phyloP scores from a whole-genome alignment of 2,888 invertebrate species.

The Doris montereyensis region DNA sequence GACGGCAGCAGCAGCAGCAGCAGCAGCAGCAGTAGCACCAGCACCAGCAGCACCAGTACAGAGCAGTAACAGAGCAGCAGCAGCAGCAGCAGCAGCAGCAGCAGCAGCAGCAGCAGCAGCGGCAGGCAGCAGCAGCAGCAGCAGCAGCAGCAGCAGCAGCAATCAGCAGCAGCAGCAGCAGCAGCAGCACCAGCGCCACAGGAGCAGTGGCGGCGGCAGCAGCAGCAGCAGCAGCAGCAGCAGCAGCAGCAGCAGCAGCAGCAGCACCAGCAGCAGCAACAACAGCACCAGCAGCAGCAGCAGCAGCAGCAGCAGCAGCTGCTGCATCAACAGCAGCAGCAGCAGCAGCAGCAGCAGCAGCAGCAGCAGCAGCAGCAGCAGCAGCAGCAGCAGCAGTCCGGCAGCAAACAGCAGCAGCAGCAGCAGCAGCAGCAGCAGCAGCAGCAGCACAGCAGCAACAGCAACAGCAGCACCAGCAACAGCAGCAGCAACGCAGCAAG shows the following conservation, averaged over 20 bases:
- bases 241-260: background rate
- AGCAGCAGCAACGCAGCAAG: no score
- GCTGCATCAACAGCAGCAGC: background rate
- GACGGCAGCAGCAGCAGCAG: no score
- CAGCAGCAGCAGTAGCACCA: no score
- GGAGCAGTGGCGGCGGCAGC: background rate
- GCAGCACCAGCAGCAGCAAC: background rate
- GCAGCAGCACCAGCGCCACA: background rate
- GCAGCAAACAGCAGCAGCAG: background rate
- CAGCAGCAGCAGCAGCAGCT: background rate
- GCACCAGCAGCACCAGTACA: no score
- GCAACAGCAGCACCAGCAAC: no score
- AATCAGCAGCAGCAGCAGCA: no score
- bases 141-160: no score
- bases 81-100: background rate
- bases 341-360: conserved; percentile 23
- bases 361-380: conserved; percentile 18
- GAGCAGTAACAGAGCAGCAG: no score
- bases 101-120: no score
- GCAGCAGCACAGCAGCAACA: no score
- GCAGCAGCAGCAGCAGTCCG: background rate
- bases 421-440: conserved; percentile 5
- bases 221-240: background rate
- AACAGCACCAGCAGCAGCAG: conserved; percentile 35
- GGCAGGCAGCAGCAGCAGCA: no score